Evolutionary conservation across 2,797 vertebrate species (phyloP).

Genomic region (Enteromius viviparus): DNA sequence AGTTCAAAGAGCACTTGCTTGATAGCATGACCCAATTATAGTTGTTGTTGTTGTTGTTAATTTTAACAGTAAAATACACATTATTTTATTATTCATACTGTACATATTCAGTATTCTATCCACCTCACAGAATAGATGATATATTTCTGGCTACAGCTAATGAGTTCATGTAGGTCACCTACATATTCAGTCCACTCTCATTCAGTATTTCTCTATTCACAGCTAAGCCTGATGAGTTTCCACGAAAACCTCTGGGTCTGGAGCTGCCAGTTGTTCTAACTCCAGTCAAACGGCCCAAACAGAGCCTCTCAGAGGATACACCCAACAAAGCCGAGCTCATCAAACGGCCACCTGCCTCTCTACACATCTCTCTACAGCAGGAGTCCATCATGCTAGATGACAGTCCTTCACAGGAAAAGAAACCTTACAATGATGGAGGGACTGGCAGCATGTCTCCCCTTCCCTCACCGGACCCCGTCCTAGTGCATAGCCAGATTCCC

Average conservation of each 20-base stretch:
- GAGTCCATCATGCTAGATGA: slow-evolving; percentile 66
- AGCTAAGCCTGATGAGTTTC: slow-evolving; percentile 91
- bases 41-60: not conserved
- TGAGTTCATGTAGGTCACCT: slow-evolving; percentile 18
- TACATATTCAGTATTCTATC: not conserved
- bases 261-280: slow-evolving; percentile 81
- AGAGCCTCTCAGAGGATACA: slow-evolving; percentile 42
- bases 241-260: slow-evolving; percentile 84
- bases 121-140: not conserved
- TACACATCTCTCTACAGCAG: slow-evolving; percentile 68
- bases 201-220: slow-evolving; percentile 46
- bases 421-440: slow-evolving; percentile 50
- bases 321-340: slow-evolving; percentile 54
- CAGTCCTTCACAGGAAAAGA: slow-evolving; percentile 60
- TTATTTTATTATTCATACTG: not conserved
- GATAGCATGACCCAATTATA: not conserved
- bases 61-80: not conserved
- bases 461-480: slow-evolving; percentile 65
- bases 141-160: slow-evolving; percentile 2
- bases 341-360: slow-evolving; percentile 62
- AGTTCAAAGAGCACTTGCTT: not conserved
- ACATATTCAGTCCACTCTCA: not conserved
- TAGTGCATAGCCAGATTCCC: slow-evolving; percentile 63
- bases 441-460: slow-evolving; percentile 41
- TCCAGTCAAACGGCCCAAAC: slow-evolving; percentile 47